phyloP scores from a whole-genome alignment of 1,140 invertebrate genomes.

The Lethrus apterus region DNA sequence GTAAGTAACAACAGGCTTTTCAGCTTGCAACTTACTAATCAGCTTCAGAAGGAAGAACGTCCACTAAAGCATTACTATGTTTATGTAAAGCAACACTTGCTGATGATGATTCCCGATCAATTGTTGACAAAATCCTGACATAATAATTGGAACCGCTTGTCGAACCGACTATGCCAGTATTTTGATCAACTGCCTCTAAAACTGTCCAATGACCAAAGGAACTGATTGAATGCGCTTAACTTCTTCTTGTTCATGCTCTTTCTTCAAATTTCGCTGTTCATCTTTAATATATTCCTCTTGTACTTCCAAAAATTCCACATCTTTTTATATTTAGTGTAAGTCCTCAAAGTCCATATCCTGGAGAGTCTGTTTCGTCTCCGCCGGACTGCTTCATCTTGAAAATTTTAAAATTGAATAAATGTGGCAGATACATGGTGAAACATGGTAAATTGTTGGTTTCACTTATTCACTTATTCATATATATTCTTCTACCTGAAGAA shows the following conservation, averaged over 20 bases:
- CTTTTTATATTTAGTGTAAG: slow-evolving; percentile 94
- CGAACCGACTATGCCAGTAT: slow-evolving; percentile 72
- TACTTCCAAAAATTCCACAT: slow-evolving; percentile 84
- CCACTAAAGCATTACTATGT: slow-evolving; percentile 89
- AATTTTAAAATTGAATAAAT: no score
- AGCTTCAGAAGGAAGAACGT: slow-evolving; percentile 86
- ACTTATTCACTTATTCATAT: no score
- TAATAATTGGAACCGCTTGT: slow-evolving; percentile 83
- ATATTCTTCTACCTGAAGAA: no score
- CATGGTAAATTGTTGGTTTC: no score
- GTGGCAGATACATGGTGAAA: no score
- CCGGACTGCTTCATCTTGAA: slow-evolving; percentile 52
- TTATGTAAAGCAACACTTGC: no score
- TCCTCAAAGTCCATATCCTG: slow-evolving; percentile 83
- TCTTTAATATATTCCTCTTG: slow-evolving; percentile 93
- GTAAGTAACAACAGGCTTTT: slow-evolving; percentile 96
- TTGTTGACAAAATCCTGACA: no score
- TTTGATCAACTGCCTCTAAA: slow-evolving; percentile 89
- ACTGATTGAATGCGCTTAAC: slow-evolving; percentile 89
- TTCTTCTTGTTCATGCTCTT: slow-evolving; percentile 90
- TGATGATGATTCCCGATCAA: slow-evolving; percentile 87
- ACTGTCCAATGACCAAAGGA: slow-evolving; percentile 86
- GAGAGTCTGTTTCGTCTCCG: slow-evolving; percentile 48
- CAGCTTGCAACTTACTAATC: slow-evolving; percentile 95
- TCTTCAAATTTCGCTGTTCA: slow-evolving; percentile 86